These are phyloP conservation scores for Sebastes hopkinsi DNA, from an alignment of 2,797 vertebrate species.

Conservation along the genomic window DNA sequence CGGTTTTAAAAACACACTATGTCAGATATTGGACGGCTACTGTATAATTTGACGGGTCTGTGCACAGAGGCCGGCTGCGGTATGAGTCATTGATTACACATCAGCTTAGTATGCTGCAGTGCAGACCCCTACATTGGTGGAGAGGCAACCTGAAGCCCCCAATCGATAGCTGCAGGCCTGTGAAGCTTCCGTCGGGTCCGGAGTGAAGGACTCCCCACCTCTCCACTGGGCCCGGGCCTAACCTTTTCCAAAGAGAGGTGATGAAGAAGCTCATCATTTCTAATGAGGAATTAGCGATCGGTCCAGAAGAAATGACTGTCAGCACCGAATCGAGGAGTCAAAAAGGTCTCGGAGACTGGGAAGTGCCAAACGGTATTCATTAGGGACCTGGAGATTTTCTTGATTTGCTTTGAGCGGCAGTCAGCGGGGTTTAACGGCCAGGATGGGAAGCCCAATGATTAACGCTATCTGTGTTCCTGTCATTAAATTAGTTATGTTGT, in stretches of 20 bases:
- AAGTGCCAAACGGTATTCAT: constrained; percentile 70
- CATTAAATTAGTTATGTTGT: constrained; percentile 41
- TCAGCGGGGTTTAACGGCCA: constrained; percentile 33
- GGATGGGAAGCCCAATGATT: constrained; percentile 50
- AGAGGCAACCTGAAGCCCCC: constrained; percentile 83
- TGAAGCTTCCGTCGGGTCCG: constrained; percentile 77
- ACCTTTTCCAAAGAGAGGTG: constrained; percentile 86
- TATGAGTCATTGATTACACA: constrained; percentile 88
- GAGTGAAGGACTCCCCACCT: constrained; percentile 74
- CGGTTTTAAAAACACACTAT: constrained; percentile 75
- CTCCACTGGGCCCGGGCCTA: constrained; percentile 78
- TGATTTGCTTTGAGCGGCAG: constrained; percentile 52
- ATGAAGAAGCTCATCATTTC: constrained; percentile 86
- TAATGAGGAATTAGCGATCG: constrained; percentile 86
- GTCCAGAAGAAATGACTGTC: constrained; percentile 75
- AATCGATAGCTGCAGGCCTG: constrained; percentile 84
- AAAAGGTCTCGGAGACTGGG: constrained; percentile 61
- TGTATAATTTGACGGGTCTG: constrained; percentile 83
- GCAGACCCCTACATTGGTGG: constrained; percentile 82
- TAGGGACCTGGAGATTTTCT: constrained; percentile 55
- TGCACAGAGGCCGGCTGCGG: constrained; percentile 77
- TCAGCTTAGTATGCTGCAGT: constrained; percentile 86
- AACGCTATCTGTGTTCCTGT: constrained; percentile 48
- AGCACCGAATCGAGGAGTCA: constrained; percentile 59
- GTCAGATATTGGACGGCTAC: constrained; percentile 78